Conservation (phyloP, 2,797 vertebrate genomes). For the Sebastes wilsoni region DNA sequence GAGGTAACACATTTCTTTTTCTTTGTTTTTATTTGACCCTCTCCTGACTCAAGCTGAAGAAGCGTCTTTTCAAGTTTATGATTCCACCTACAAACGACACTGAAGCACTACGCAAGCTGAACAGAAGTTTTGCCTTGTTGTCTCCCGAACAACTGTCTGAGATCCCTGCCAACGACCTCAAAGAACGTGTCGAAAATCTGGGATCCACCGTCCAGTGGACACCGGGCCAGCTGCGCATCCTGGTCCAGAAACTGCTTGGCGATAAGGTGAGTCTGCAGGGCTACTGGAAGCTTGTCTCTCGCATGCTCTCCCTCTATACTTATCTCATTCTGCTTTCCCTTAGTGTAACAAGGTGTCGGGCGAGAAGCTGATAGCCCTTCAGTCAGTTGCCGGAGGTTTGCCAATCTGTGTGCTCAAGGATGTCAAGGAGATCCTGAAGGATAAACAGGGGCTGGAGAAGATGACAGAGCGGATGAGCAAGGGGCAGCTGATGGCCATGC, state of each 20-base stretch:
- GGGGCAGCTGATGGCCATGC: conserved; percentile 70
- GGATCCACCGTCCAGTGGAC: conserved; percentile 47
- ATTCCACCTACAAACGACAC: neutral
- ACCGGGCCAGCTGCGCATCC: conserved; percentile 34
- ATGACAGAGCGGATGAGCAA: conserved; percentile 61
- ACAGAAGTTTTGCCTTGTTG: conserved; percentile 34
- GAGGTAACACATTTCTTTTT: neutral
- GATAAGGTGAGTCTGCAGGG: conserved; percentile 44
- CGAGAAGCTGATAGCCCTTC: conserved; percentile 60
- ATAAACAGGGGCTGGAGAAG: conserved; percentile 52
- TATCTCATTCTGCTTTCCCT: neutral
- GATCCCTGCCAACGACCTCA: conserved; percentile 23
- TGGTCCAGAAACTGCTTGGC: conserved; percentile 59
- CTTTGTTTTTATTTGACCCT: neutral
- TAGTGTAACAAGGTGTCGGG: conserved; percentile 41
- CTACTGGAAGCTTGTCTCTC: neutral
- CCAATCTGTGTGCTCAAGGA: conserved; percentile 54
- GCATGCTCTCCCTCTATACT: neutral
- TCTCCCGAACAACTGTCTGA: conserved; percentile 43
- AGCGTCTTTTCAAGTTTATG: conserved; percentile 49
- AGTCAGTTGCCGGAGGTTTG: conserved; percentile 57
- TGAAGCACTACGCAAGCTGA: conserved; percentile 36
- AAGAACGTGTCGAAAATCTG: conserved; percentile 38
- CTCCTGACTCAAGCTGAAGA: conserved; percentile 67
- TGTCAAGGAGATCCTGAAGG: conserved; percentile 56